phyloP scores from a whole-genome alignment of 2,888 invertebrate genomes.

The Cheilosia impressa region DNA sequence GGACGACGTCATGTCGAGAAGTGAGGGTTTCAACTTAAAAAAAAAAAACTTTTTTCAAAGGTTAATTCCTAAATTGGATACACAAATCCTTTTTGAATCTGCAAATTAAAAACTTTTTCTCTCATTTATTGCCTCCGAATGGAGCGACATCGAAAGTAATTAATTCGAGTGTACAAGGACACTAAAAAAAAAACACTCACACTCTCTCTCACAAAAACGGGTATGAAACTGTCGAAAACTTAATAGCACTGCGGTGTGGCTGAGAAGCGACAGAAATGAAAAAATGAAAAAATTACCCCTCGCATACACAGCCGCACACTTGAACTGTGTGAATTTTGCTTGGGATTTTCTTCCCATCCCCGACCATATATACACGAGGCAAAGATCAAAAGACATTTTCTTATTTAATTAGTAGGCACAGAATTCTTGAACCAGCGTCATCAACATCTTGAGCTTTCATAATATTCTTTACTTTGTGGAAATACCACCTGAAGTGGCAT shows the following conservation, averaged over 20 bases:
- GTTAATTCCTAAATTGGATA: conserved; percentile 67
- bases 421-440: conserved; percentile 59
- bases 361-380: no score
- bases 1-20: conserved; percentile 26
- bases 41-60: conserved; percentile 40
- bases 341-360: background rate
- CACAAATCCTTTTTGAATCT: conserved; percentile 57
- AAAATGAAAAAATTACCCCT: conserved; percentile 13
- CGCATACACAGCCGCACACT: background rate
- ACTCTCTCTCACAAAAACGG: background rate
- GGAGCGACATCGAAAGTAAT: conserved; percentile 59
- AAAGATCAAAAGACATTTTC: conserved; percentile 46
- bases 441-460: conserved; percentile 70
- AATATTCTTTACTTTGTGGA: conserved; percentile 65
- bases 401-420: conserved; percentile 61
- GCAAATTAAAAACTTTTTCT: conserved; percentile 52
- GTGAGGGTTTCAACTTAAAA: conserved; percentile 3
- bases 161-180: conserved; percentile 66
- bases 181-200: conserved; percentile 8
- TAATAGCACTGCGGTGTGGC: conserved; percentile 33
- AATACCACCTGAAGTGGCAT: conserved; percentile 66
- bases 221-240: conserved; percentile 55
- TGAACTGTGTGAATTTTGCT: conserved; percentile 11
- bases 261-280: no score
- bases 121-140: conserved; percentile 5